phyloP scores from a whole-genome alignment of 2,797 vertebrate species.

The Columba guinea region DNA sequence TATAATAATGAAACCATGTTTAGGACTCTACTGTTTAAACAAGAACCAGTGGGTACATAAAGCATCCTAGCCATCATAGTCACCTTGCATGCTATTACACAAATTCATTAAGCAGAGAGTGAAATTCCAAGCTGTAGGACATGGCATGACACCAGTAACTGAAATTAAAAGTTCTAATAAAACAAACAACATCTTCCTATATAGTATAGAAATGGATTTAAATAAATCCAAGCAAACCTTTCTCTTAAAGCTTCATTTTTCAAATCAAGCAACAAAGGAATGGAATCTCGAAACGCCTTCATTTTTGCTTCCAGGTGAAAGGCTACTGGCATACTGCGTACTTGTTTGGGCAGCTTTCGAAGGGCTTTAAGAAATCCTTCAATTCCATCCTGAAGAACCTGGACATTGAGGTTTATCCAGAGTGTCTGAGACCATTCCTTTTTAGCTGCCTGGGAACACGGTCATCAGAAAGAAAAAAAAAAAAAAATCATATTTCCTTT shows the following conservation, averaged over 20 bases:
- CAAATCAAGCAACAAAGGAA: constrained; percentile 91
- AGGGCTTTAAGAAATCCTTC: constrained; percentile 85
- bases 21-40: background rate
- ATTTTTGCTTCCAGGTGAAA: constrained; percentile 86
- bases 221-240: constrained; percentile 78
- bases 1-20: background rate
- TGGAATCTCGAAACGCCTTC: constrained; percentile 93
- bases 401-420: constrained; percentile 91
- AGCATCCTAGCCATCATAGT: background rate
- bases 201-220: background rate
- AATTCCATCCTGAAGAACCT: constrained; percentile 88
- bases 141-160: accelerated
- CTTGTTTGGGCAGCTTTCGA: constrained; percentile 84
- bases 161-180: background rate
- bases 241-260: constrained; percentile 94
- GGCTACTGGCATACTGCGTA: constrained; percentile 80
- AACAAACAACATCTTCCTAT: background rate
- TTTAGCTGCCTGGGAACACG: constrained; percentile 82
- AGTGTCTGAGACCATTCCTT: constrained; percentile 92
- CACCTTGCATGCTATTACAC: background rate
- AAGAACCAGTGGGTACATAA: background rate
- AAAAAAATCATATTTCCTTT: background rate
- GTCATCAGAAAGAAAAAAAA: background rate
- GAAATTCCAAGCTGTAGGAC: background rate
- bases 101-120: background rate